Percentiles rank a stretch among this genome's conserved stretches.
Conservation (phyloP, 2,888 invertebrate species). For the Iphiclides podalirius region DNA sequence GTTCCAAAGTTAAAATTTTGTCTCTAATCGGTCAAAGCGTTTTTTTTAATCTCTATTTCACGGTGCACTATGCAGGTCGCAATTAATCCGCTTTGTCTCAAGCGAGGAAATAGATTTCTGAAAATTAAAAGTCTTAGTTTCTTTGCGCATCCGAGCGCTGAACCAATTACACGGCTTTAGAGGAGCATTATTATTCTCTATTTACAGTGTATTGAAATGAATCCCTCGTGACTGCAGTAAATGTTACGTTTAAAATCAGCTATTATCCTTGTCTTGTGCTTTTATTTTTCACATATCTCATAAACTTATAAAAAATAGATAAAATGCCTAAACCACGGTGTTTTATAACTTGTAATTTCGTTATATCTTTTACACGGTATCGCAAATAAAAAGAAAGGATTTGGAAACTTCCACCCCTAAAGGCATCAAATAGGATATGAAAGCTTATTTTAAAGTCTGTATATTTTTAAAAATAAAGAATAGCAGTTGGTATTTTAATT, state of each 20-base stretch:
- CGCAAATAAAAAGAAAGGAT: no score
- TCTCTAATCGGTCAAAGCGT: conserved; percentile 36
- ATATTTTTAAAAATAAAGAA: no score
- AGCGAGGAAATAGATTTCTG: conserved; percentile 53
- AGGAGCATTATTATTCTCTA: conserved; percentile 26
- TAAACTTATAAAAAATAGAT: neutral
- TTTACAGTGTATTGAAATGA: neutral
- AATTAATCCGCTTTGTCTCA: conserved; percentile 60
- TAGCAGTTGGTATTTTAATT: no score
- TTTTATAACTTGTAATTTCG: no score
- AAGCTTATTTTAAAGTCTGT: no score
- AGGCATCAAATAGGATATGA: no score
- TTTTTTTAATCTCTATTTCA: conserved; percentile 62
- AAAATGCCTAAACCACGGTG: no score
- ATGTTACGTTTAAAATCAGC: no score
- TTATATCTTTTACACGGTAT: no score
- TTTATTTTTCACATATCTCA: no score
- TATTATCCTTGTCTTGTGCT: no score
- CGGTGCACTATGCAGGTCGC: conserved; percentile 53
- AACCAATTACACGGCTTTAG: neutral
- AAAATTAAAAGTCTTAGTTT: conserved; percentile 62
- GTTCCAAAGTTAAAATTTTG: neutral
- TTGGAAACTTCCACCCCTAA: no score
- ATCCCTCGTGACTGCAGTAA: neutral
- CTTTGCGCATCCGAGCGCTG: neutral